Evolutionary conservation across 1,140 invertebrate genomes (phyloP), one percentile per base, ranked within the genome.

Genomic region (Hyphantria cunea): DNA sequence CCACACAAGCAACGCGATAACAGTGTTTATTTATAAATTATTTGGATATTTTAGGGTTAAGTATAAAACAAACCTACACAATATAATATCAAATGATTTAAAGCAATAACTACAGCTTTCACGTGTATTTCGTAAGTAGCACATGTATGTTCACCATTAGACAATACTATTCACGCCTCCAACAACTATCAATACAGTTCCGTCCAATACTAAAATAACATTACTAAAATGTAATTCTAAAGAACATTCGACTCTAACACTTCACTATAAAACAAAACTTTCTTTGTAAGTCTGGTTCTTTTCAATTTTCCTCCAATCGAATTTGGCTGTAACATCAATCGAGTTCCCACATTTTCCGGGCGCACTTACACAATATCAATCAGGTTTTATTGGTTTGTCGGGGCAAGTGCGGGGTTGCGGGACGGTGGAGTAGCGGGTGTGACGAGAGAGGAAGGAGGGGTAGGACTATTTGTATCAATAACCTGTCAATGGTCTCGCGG

Each of bases 301-400:
- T 90, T 89, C 88, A 89, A 90, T 90, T 90, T 88, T 84, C 82
- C 80, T 78, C 76, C 81, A 88, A 90, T 89, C 84, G 87, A 88
- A 89, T 90, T 89, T 84, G 79, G 85, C 78, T 83, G 84, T 84
- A 86, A 83, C 86, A 88, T 90, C 86, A 90, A 90, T 90, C 83
- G 80, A 84, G 84, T 90, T 90, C 86, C 88, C 88, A 89, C 88
- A 89, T 90, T 90, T 90, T 84, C 88, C 85, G 79, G 68, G 81
- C 74, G 84, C 88, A 90, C 88, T 89, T 90, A 89, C 88, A 90
- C 88, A 90, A 89, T 90, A 90, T 90, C 88, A 90, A 90, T 90
- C 88, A 89, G 85, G 84, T 90, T 90, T 90, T 90, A 90, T 90
- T 90, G 88, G 85, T 88, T 86, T 86, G 82, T 82, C 80, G 82